These are phyloP conservation scores for Eurystomus glaucurus DNA, from an alignment of 2,797 vertebrate species.

Conservation along the genomic window DNA sequence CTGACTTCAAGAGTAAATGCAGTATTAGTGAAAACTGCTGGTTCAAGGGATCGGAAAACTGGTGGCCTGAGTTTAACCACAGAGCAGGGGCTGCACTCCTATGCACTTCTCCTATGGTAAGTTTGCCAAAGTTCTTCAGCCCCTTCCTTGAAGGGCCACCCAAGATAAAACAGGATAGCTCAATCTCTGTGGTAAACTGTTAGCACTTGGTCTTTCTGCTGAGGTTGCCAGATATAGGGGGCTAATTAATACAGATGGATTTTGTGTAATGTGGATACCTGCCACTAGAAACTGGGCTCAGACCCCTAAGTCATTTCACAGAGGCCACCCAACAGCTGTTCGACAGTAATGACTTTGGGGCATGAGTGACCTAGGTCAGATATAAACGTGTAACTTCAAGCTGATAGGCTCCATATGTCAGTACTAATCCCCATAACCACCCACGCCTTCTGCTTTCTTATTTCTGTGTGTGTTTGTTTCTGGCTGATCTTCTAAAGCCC, in stretches of 20 bases:
- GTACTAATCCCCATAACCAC: slow-evolving; percentile 65
- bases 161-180: background rate
- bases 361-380: slow-evolving; percentile 56
- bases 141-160: slow-evolving; percentile 19
- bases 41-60: background rate
- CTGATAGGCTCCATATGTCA: slow-evolving; percentile 69
- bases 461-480: slow-evolving; percentile 15
- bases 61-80: background rate
- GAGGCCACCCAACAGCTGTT: slow-evolving; percentile 66
- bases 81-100: background rate
- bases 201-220: background rate
- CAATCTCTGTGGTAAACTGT: background rate
- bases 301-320: slow-evolving; percentile 53
- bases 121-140: background rate
- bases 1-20: slow-evolving; percentile 29
- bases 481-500: slow-evolving; percentile 50
- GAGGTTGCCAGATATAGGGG: slow-evolving; percentile 17
- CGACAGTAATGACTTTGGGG: slow-evolving; percentile 44
- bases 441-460: slow-evolving; percentile 69
- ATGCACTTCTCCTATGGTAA: background rate
- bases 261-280: slow-evolving; percentile 53
- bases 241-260: slow-evolving; percentile 54
- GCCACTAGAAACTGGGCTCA: slow-evolving; percentile 65
- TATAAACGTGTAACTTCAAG: slow-evolving; percentile 59
- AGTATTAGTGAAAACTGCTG: background rate